Evolutionary conservation across 2,113 vertebrate genomes (phyloP), one percentile per base, ranked within the genome.

Genomic region (Pseudolaguvia tuberculata): DNA sequence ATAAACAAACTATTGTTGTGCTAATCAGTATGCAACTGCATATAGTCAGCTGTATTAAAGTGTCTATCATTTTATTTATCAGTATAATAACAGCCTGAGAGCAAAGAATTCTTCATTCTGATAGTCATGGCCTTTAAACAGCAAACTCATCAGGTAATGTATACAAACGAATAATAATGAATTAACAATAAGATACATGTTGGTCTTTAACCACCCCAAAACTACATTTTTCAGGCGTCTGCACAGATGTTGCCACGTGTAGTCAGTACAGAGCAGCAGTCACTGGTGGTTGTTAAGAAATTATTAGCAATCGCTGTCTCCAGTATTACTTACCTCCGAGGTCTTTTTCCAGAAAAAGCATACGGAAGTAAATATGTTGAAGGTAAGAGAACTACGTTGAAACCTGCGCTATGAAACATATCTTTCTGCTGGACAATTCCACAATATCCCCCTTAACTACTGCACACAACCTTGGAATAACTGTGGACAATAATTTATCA

Each of bases 261-360:
- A 78, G 91, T 97, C 23, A 20, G 86, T 35, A 91, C 92, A 0
- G 95, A 97, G 62, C 91, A 94, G 76, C 94, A 98, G 27, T 99
- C 96, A 1, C 62, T 97, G 73, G 78, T 93, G 14, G 85, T 97
- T 20, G 91, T 98, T 56, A 99, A 98, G 88, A 93, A 92, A 79
- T 93, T 99, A 1, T 82, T 99, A 78, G 96, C 96, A n/a, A 91
- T 98, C 63, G 93, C 94, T 0, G 90, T 99, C 13, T 99, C 96
- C 53, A 94, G 92, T 83, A 96, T 99, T 83, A 98, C 95, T 0
- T 99, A 99, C 78, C 92, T 99, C 17, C 90, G 97, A 73, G 96
- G 97, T 5, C 90, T 99, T 78, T 98, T 99, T 70, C 95, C 97
- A 11, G 95, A 95, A 79, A 91, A 88, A 80, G 95, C 97, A 78